Conservation (phyloP, 2,113 vertebrate genomes). For the Ptyas mucosa region DNA sequence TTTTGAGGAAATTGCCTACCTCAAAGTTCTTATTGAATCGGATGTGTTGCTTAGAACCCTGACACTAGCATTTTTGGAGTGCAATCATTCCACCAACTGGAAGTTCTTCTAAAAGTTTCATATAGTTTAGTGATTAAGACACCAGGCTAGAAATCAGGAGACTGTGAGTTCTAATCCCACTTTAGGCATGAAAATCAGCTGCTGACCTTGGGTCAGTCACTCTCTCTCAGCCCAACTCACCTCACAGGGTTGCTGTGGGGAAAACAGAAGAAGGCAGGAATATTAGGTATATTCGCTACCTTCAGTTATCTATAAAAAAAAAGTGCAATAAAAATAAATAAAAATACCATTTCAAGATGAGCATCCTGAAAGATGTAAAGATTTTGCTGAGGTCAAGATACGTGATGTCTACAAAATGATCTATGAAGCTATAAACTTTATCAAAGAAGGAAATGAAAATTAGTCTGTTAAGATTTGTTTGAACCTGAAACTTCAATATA, state of each 20-base stretch:
- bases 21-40: no score
- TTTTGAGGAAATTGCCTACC: no score
- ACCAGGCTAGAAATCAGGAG: no score
- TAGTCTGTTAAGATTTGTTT: not conserved
- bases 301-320: not conserved
- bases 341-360: not conserved
- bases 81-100: no score
- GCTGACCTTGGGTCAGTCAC: no score
- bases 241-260: not conserved
- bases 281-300: not conserved
- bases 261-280: not conserved
- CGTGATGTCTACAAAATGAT: not conserved
- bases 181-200: no score
- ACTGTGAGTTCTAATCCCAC: no score
- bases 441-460: not conserved
- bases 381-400: not conserved
- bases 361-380: not conserved
- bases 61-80: no score
- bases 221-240: not conserved
- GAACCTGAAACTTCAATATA: not conserved
- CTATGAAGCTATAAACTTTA: not conserved
- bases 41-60: no score
- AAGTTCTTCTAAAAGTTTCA: no score
- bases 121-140: no score
- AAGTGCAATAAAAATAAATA: not conserved